Evolutionary conservation across 2,888 invertebrate species (phyloP).

Genomic region (Tinea semifulvella): DNA sequence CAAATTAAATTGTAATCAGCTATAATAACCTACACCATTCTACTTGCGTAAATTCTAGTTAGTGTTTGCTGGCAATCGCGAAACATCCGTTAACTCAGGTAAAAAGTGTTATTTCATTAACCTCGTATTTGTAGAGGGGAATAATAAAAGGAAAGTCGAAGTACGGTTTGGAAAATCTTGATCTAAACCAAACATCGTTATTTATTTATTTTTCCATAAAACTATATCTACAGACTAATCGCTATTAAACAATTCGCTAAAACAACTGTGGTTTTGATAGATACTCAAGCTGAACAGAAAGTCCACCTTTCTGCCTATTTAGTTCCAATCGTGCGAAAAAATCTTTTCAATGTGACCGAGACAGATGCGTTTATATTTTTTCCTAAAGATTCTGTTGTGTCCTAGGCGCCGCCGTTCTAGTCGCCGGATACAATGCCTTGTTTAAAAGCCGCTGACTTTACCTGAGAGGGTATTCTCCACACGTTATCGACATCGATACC

Average conservation of each 20-base stretch:
- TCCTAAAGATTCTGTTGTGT: conserved; percentile 18
- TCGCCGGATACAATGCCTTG: conserved; percentile 31
- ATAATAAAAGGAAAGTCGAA: too few species aligned
- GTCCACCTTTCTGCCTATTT: not conserved
- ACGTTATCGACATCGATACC: not conserved
- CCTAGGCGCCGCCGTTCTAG: conserved; percentile 40
- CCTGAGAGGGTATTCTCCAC: not conserved
- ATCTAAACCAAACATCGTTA: too few species aligned
- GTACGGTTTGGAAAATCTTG: too few species aligned
- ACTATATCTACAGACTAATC: too few species aligned
- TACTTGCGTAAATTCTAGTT: not conserved
- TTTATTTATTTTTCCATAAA: too few species aligned
- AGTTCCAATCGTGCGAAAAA: conserved; percentile 12
- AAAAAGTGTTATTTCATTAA: conserved; percentile 5
- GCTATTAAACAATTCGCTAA: too few species aligned
- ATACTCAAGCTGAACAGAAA: not conserved
- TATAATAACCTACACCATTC: not conserved
- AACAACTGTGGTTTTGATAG: too few species aligned
- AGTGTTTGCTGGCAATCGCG: not conserved
- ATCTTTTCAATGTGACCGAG: conserved; percentile 13
- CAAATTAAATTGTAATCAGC: conserved; percentile 2
- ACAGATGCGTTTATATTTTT: conserved; percentile 20
- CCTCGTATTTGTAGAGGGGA: not conserved
- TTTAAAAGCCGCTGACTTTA: conserved; percentile 41
- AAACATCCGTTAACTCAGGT: conserved; percentile 8